These are phyloP conservation scores for Sorex maritimensis DNA, from an alignment of 2,797 vertebrate species.

Conservation along the genomic window DNA sequence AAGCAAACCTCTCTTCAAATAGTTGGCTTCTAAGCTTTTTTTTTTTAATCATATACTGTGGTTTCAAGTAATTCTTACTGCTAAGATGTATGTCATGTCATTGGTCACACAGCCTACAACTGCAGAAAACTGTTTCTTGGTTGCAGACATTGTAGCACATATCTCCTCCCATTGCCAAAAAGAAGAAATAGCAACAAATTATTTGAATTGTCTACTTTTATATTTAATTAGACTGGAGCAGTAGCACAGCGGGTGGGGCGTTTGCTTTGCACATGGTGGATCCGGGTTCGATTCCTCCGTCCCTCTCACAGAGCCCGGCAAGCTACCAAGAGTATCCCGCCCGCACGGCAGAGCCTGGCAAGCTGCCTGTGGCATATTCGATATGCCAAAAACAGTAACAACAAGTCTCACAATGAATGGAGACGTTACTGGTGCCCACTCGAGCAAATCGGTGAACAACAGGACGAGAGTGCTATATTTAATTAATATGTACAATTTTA, in stretches of 20 bases:
- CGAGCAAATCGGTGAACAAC: too few species aligned
- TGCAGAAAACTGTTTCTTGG: neutral
- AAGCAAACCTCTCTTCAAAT: neutral
- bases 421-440: too few species aligned
- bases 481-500: neutral
- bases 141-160: neutral
- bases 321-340: too few species aligned
- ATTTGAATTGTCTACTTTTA: slow-evolving; percentile 38
- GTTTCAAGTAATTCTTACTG: slow-evolving; percentile 8
- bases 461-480: neutral
- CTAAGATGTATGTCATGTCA: neutral
- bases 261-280: too few species aligned
- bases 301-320: too few species aligned
- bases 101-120: neutral
- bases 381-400: too few species aligned
- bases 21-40: neutral
- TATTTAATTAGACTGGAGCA: too few species aligned
- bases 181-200: slow-evolving; percentile 17
- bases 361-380: too few species aligned
- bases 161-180: neutral
- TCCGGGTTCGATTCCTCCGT: too few species aligned
- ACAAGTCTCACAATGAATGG: too few species aligned
- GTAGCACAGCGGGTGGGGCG: too few species aligned
- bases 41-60: neutral
- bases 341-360: too few species aligned